Conservation (phyloP, 2,797 vertebrate species). For the Paguma larvata region DNA sequence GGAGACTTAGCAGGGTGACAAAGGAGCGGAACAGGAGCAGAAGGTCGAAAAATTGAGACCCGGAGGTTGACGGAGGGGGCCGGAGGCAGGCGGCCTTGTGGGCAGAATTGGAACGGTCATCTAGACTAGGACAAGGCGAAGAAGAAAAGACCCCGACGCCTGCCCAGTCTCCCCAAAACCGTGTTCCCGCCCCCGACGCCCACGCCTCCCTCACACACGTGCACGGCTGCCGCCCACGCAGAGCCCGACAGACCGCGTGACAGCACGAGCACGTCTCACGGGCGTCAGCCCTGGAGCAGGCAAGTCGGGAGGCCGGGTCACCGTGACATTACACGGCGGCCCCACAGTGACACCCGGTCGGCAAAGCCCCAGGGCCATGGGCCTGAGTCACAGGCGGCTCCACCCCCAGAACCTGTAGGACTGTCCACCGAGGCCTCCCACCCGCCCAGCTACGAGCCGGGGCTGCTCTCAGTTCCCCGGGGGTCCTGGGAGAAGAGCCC, state of each 20-base stretch:
- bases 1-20: not conserved
- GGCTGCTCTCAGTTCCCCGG: not conserved
- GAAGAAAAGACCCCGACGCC: not conserved
- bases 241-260: not conserved
- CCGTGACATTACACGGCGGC: constrained; percentile 69
- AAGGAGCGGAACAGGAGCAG: not conserved
- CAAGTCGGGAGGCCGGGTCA: constrained; percentile 54
- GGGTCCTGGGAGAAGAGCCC: not conserved
- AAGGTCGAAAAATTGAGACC: not conserved
- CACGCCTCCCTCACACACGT: too few species aligned
- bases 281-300: not conserved
- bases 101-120: not conserved
- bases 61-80: not conserved
- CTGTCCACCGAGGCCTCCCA: not conserved
- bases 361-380: not conserved
- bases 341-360: not conserved
- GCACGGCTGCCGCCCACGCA: not conserved
- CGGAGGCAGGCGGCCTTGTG: not conserved
- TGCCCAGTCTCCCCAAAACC: not conserved
- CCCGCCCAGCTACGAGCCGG: not conserved
- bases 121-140: not conserved
- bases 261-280: not conserved
- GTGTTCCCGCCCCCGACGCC: not conserved
- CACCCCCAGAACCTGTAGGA: not conserved
- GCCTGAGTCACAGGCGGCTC: not conserved